Evolutionary conservation across 2,113 vertebrate species (phyloP).

Genomic region (Myotis yumanensis): DNA sequence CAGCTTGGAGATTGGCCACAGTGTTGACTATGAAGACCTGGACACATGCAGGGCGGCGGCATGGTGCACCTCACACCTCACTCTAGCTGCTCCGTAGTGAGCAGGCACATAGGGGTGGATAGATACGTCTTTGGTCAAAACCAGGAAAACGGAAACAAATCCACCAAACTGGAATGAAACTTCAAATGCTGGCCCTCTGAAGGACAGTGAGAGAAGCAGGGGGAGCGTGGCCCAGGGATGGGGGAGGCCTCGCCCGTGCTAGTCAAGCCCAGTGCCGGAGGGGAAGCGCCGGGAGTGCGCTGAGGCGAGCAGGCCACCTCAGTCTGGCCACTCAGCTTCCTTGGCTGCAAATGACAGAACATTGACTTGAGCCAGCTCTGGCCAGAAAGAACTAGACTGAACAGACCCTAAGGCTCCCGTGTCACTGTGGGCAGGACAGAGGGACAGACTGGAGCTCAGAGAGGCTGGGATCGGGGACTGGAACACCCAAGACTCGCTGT

Average conservation of each 20-base stretch:
- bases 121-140: not conserved
- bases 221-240: not conserved
- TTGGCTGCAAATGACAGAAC: not conserved
- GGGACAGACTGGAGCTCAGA: not conserved
- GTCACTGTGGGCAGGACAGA: not conserved
- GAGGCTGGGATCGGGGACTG: not conserved
- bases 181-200: not conserved
- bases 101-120: not conserved
- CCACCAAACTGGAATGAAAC: not conserved
- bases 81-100: not conserved
- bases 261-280: not conserved
- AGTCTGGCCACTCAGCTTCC: not conserved
- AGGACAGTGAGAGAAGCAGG: not conserved
- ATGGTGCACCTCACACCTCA: not conserved
- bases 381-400: not conserved
- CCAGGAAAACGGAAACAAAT: not conserved
- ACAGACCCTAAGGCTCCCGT: not conserved
- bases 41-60: not conserved
- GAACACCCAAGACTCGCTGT: not conserved
- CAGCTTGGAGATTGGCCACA: not conserved
- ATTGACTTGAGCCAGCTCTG: not conserved
- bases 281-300: not conserved
- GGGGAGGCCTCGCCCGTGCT: not conserved
- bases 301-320: not conserved
- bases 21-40: not conserved